These are phyloP conservation scores for Suillia variegata DNA, from an alignment of 2,888 invertebrate genomes.

Conservation along the genomic window DNA sequence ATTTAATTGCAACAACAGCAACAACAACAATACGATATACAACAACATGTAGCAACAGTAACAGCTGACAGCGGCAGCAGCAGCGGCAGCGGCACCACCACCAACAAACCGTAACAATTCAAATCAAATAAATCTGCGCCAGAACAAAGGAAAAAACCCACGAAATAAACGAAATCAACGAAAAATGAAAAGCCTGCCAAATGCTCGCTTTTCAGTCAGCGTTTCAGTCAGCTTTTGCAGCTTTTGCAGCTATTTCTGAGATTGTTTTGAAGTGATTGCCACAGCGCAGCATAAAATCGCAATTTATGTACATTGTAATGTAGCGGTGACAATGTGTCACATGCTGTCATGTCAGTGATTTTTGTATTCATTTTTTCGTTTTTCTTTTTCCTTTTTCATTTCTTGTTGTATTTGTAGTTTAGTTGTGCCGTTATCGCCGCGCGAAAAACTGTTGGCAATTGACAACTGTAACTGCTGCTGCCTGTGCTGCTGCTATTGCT, in stretches of 20 bases:
- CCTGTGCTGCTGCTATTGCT: constrained; percentile 5
- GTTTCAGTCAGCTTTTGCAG: too few relatives aligned
- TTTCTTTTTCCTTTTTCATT: not conserved
- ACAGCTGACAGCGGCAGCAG: constrained; percentile 10
- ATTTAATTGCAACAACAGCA: constrained; percentile 17
- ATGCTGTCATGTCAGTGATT: constrained; percentile 30
- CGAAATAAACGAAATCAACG: not conserved
- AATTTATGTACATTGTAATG: constrained; percentile 54
- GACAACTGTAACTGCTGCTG: not conserved
- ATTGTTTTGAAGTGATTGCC: constrained; percentile 9
- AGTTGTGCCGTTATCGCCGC: not conserved
- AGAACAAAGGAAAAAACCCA: not conserved
- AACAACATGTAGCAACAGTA: not conserved
- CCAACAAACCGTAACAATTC: constrained; percentile 10
- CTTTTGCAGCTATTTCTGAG: too few relatives aligned
- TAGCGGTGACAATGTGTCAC: constrained; percentile 54
- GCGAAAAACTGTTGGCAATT: constrained; percentile 2
- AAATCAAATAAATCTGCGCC: constrained; percentile 13
- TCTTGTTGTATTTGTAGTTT: not conserved
- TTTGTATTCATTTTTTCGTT: not conserved
- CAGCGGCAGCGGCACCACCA: constrained; percentile 10
- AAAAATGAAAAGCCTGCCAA: constrained; percentile 12
- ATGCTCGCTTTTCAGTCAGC: constrained; percentile 19
- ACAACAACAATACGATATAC: too few relatives aligned
- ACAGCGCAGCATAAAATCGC: constrained; percentile 36